phyloP scores from a whole-genome alignment of 2,888 invertebrate genomes.

The Noctua comes region DNA sequence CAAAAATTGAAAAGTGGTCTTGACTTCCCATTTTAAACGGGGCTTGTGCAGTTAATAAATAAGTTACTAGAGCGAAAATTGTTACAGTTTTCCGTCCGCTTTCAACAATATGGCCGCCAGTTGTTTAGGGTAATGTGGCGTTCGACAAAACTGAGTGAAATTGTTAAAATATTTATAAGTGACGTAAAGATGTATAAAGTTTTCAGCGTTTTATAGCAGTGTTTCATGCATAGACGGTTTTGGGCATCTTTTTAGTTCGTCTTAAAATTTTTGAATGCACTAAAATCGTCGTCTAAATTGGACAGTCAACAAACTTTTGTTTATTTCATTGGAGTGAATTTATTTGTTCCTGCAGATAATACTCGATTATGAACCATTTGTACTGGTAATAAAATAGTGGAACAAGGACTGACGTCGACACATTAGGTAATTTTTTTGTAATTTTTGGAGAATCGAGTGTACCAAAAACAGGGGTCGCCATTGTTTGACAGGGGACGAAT shows the following conservation, averaged over 20 bases:
- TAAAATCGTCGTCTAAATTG: constrained; percentile 87
- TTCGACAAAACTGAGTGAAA: constrained; percentile 89
- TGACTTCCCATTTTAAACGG: constrained; percentile 13
- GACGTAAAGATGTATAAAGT: constrained; percentile 88
- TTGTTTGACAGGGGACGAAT: constrained; percentile 86
- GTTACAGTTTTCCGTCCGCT: constrained; percentile 85
- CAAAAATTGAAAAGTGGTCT: constrained; percentile 32
- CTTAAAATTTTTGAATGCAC: constrained; percentile 85
- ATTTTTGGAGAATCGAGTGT: constrained; percentile 75
- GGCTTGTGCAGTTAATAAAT: constrained; percentile 43
- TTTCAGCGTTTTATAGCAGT: constrained; percentile 88
- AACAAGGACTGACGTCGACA: constrained; percentile 86
- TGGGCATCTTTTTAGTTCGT: constrained; percentile 83
- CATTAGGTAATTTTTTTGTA: constrained; percentile 86
- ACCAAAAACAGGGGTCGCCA: constrained; percentile 87
- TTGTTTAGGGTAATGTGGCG: constrained; percentile 91
- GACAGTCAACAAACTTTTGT: constrained; percentile 91
- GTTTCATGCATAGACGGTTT: constrained; percentile 85
- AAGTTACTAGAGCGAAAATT: constrained; percentile 72
- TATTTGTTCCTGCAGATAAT: constrained; percentile 83
- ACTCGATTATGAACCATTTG: constrained; percentile 88
- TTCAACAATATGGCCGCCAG: constrained; percentile 90
- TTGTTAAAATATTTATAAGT: constrained; percentile 87
- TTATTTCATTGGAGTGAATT: constrained; percentile 88
- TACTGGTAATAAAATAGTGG: constrained; percentile 85